Base-by-base conservation (phyloP, 2,888 invertebrate species). In the Plebejus argus region DNA sequence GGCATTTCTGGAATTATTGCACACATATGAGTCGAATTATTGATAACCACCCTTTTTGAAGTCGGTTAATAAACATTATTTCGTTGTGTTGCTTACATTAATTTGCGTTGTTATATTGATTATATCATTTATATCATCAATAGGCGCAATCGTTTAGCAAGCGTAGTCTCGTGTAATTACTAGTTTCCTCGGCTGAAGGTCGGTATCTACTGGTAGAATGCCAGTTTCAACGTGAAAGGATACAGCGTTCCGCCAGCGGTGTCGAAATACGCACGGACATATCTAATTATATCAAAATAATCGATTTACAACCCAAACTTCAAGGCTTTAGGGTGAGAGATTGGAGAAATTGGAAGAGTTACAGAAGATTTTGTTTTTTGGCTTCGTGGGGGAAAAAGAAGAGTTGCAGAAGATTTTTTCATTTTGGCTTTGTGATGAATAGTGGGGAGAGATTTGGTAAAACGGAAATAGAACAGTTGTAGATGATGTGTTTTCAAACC, bases 171-270 rank as follows among this genome's bases (percentile, higher is more conserved):
- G 77, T 78, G 77, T 79, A 78, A 80, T 81, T 79, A 75, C 76
- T 75, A 76, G 81, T 80, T 82, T 81, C 79, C 78, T 78, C 79
- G 58, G 79, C 74, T 79, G 83, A 83, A 82, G 82, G 82, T 79
- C 81, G 79, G 33, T 58, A 53, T 53, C 56, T 77, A 72, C 61
- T 76, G 76, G 76, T 78, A 75, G 81, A 81, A 81, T 78, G 80
- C 77, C 77, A 77, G 79, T 61, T 74, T 71, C 83, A 82, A 82
- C 83, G 90, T 87, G 92, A 91, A 91, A 91, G 92, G 92, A 91
- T 90, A 90, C 85, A 70, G 83, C 88, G 87, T 88, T 89, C 87
- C 89, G 82, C 81, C 80, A 76, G 81, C 77, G 12, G 78, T 86
- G 83, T 83, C 78, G 86, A 82, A 84, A 86, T 35, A 53, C 72